Conservation (phyloP, 2,113 vertebrate species). For the Melanocharis versteri region DNA sequence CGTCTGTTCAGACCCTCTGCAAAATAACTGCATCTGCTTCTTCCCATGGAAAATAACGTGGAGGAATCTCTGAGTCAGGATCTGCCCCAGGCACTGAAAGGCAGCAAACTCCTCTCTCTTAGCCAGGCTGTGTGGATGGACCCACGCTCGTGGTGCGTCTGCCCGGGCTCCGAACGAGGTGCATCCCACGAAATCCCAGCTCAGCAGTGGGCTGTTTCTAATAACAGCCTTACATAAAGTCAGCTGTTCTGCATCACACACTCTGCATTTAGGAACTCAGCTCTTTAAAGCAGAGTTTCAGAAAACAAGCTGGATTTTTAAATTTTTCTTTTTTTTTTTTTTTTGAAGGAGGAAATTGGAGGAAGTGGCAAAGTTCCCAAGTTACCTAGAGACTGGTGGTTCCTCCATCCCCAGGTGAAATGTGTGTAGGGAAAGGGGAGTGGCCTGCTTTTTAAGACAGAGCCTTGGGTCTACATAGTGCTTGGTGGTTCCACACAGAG, state of each 20-base stretch:
- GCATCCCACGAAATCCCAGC: not conserved
- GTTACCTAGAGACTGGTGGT: not conserved
- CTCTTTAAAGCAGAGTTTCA: not conserved
- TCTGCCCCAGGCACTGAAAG: conserved; percentile 29
- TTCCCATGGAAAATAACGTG: conserved; percentile 50
- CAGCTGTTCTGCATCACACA: conserved; percentile 35
- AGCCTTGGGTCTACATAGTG: not conserved
- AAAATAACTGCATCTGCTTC: not conserved
- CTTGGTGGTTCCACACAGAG: not conserved
- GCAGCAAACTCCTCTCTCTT: not conserved
- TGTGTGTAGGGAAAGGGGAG: not conserved
- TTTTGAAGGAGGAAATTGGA: not conserved
- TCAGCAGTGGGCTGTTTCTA: conserved; percentile 41
- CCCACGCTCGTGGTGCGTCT: not conserved
- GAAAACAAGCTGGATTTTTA: not conserved
- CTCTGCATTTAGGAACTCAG: not conserved
- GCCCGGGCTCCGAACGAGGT: not conserved
- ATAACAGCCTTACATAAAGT: conserved; percentile 35
- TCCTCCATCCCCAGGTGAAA: not conserved
- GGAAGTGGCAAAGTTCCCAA: not conserved
- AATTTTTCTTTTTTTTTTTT: not conserved
- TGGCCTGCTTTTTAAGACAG: not conserved
- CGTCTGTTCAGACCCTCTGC: not conserved
- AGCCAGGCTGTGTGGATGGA: not conserved
- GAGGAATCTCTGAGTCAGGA: conserved; percentile 51